Evolutionary conservation across 2,797 vertebrate species (phyloP).

Genomic region (Denticeps clupeoides): DNA sequence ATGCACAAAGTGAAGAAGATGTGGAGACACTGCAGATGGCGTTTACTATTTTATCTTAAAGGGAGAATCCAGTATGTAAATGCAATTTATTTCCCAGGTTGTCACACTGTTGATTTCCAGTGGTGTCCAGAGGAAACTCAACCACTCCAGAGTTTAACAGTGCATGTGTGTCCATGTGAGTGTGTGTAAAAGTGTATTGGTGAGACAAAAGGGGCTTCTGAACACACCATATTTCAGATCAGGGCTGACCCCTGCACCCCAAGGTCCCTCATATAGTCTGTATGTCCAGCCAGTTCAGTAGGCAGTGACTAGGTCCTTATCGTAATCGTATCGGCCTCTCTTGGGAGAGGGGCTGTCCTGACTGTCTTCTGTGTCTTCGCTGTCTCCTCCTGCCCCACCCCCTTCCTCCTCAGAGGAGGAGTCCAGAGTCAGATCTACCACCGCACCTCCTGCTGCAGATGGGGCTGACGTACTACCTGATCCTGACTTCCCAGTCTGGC

Average conservation of each 20-base stretch:
- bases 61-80: constrained; percentile 47
- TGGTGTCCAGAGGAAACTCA: constrained; percentile 51
- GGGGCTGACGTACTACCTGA: constrained; percentile 40
- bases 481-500: constrained; percentile 65
- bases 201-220: no score
- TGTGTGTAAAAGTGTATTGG: constrained; percentile 30
- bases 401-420: constrained; percentile 83
- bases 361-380: constrained; percentile 89
- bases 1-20: constrained; percentile 43
- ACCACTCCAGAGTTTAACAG: constrained; percentile 49
- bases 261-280: constrained; percentile 30
- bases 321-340: constrained; percentile 81
- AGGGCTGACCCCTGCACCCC: constrained; percentile 35
- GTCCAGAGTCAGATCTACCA: constrained; percentile 96
- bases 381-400: constrained; percentile 78
- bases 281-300: constrained; percentile 69
- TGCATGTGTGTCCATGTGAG: constrained; percentile 43
- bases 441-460: constrained; percentile 51
- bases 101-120: constrained; percentile 41
- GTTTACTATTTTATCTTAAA: constrained; percentile 46
- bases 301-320: constrained; percentile 92
- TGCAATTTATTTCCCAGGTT: no score
- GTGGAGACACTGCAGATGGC: constrained; percentile 25
- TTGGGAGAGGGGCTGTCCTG: constrained; percentile 79
- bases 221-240: no score